These are phyloP conservation scores for Echinarachnius parma DNA, from an alignment of 53 echinoderm and acorn worm species.

Conservation along the genomic window DNA sequence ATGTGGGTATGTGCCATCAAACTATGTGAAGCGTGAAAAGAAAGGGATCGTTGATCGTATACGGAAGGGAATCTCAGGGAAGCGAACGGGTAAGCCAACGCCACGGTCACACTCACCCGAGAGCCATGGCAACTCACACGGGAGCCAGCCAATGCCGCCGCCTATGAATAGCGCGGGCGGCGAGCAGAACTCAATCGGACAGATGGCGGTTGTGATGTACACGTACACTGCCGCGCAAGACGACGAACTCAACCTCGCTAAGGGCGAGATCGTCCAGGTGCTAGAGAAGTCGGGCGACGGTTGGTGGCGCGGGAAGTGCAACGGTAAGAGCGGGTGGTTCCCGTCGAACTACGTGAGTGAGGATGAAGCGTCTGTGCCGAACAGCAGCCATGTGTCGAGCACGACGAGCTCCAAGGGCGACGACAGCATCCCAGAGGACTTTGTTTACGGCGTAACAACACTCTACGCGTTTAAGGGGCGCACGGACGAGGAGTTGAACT, in stretches of 20 bases:
- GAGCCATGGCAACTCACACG: slow-evolving; percentile 28
- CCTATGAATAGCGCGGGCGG: too few species aligned
- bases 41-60: slow-evolving; percentile 52
- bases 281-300: slow-evolving; percentile 97
- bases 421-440: slow-evolving; percentile 68
- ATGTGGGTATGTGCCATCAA: slow-evolving; percentile 93
- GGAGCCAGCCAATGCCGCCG: too few species aligned
- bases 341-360: slow-evolving; percentile 97
- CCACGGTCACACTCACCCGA: slow-evolving; percentile 24
- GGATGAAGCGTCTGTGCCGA: slow-evolving; percentile 60
- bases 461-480: slow-evolving; percentile 85
- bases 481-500: slow-evolving; percentile 91
- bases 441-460: slow-evolving; percentile 74
- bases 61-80: slow-evolving; percentile 37
- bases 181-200: slow-evolving; percentile 47
- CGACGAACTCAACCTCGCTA: slow-evolving; percentile 80
- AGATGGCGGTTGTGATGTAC: slow-evolving; percentile 68
- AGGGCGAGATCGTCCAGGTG: slow-evolving; percentile 75
- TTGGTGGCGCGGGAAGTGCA: slow-evolving; percentile 94
- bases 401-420: slow-evolving; percentile 77
- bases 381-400: slow-evolving; percentile 58
- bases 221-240: slow-evolving; percentile 71
- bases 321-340: slow-evolving; percentile 88
- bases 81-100: slow-evolving; percentile 10
- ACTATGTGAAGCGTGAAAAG: slow-evolving; percentile 91